These are phyloP conservation scores for Notospermus geniculatus DNA, from an alignment of 1,140 invertebrate species.

Conservation along the genomic window DNA sequence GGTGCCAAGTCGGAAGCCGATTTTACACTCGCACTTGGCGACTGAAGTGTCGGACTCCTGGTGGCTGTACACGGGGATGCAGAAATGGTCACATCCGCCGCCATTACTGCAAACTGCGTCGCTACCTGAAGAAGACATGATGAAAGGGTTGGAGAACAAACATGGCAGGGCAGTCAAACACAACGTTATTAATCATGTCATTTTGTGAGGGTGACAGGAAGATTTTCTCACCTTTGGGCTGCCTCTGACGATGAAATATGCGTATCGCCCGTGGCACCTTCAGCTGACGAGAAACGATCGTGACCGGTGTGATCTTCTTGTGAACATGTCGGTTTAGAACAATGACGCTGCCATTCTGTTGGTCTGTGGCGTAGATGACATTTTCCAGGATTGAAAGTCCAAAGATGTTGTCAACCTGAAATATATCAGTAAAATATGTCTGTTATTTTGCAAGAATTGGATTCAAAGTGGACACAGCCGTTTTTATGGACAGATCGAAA, in stretches of 20 bases:
- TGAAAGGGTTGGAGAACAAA: too few species aligned
- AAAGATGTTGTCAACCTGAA: slow-evolving; percentile 67
- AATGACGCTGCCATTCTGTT: slow-evolving; percentile 58
- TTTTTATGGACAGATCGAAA: slow-evolving; percentile 9
- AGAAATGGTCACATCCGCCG: slow-evolving; percentile 14
- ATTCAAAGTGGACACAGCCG: too few species aligned
- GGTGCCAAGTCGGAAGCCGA: too few species aligned
- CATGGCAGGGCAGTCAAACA: too few species aligned
- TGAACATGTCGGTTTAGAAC: slow-evolving; percentile 61
- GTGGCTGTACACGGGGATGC: slow-evolving; percentile 46
- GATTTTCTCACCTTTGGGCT: slow-evolving; percentile 65
- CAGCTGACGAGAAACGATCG: too few species aligned
- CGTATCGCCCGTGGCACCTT: slow-evolving; percentile 61
- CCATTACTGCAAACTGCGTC: slow-evolving; percentile 18
- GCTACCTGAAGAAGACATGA: slow-evolving; percentile 25
- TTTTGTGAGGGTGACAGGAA: too few species aligned
- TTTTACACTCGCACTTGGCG: too few species aligned
- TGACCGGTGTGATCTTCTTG: slow-evolving; percentile 46
- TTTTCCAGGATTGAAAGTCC: slow-evolving; percentile 63
- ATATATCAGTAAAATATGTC: slow-evolving; percentile 13
- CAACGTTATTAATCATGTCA: too few species aligned
- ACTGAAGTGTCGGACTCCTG: too few species aligned
- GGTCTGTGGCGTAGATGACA: slow-evolving; percentile 29
- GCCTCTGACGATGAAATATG: slow-evolving; percentile 71
- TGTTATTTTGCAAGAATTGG: background rate